Conservation (phyloP, 2,888 invertebrate genomes). For the Trachelus troglodyta region DNA sequence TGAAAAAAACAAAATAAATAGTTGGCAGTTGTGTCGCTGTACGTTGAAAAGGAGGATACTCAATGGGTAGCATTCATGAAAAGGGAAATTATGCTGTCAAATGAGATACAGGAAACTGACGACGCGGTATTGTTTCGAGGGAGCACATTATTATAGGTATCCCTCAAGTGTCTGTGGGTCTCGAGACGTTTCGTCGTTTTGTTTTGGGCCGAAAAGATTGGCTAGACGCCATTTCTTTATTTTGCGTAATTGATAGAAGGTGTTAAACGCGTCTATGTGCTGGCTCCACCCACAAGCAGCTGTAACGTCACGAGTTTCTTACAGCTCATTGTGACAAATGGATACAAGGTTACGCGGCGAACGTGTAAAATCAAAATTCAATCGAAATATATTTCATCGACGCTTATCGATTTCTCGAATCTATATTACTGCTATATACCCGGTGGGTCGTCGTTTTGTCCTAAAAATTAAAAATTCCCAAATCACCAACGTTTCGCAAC, state of each 20-base stretch:
- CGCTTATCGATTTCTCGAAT: not conserved
- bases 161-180: not conserved
- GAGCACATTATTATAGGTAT: not conserved
- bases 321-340: not conserved
- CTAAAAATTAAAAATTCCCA: not conserved
- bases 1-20: not conserved
- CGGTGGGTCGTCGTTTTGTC: not conserved
- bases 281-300: not conserved
- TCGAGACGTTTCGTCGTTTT: not conserved
- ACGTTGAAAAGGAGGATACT: not conserved
- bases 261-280: not conserved
- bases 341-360: not conserved
- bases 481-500: too few relatives aligned
- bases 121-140: not conserved
- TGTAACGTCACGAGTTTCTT: slow-evolving; percentile 5
- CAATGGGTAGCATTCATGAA: not conserved
- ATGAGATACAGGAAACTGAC: not conserved
- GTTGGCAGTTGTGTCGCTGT: not conserved
- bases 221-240: not conserved
- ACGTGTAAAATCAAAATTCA: not conserved
- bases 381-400: not conserved
- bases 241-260: not conserved
- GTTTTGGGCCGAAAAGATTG: not conserved
- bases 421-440: not conserved
- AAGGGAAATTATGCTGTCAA: not conserved